phyloP scores from a whole-genome alignment of 2,888 invertebrate species.

The Archaeoteleia sp. region DNA sequence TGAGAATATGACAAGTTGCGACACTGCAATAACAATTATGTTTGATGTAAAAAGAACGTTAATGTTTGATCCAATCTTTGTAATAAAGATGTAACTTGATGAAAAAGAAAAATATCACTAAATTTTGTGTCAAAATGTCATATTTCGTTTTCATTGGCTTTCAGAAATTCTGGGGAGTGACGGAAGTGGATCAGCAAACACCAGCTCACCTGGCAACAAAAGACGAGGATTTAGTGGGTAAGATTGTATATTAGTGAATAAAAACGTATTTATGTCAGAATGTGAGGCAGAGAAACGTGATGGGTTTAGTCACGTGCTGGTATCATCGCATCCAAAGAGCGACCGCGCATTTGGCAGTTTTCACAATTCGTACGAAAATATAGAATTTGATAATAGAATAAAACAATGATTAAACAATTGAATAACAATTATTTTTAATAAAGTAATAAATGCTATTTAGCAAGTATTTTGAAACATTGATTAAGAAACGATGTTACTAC shows the following conservation, averaged over 20 bases:
- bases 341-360: conserved; percentile 23
- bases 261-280: conserved; percentile 28
- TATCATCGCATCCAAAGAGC: conserved; percentile 15
- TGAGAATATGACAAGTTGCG: too few species aligned
- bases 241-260: conserved; percentile 74
- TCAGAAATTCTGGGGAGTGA: conserved; percentile 82
- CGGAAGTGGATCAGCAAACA: conserved; percentile 77
- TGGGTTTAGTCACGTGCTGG: conserved; percentile 30
- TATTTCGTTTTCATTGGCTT: conserved; percentile 60
- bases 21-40: too few species aligned
- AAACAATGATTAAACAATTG: too few species aligned
- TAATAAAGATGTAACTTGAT: too few species aligned
- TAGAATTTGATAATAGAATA: too few species aligned
- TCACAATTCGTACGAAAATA: conserved; percentile 7
- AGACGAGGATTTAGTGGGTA: conserved; percentile 89
- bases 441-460: too few species aligned
- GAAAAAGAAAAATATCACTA: neutral
- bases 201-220: conserved; percentile 90
- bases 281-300: conserved; percentile 19
- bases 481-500: too few species aligned
- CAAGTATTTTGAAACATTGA: too few species aligned
- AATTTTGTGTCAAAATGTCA: too few species aligned
- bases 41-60: too few species aligned
- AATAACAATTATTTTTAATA: too few species aligned
- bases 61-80: too few species aligned